Percentiles rank a stretch among this genome's conserved stretches.
Evolutionary conservation across 2,888 invertebrate genomes (phyloP).

Genomic region (Oxyteleia sp.): DNA sequence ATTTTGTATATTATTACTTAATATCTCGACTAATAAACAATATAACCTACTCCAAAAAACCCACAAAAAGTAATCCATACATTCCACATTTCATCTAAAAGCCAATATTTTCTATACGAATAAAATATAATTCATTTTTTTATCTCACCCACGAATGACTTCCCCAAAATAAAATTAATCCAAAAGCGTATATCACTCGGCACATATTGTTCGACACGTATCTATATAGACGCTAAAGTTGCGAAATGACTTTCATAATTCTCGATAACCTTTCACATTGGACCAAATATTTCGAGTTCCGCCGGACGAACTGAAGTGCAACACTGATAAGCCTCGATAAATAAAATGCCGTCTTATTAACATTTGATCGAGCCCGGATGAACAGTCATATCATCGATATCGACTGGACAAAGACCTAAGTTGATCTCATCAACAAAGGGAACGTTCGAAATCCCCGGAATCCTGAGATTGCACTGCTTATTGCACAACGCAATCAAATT

Average conservation of each 20-base stretch:
- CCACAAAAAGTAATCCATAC: no score
- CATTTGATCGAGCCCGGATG: conserved; percentile 48
- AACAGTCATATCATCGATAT: conserved; percentile 62
- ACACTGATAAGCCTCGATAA: conserved; percentile 1
- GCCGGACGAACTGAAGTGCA: not conserved
- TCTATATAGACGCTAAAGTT: not conserved
- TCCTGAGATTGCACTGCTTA: conserved; percentile 72
- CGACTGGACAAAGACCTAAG: conserved; percentile 62
- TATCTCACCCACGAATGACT: not conserved
- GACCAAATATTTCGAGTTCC: not conserved
- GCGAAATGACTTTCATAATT: not conserved
- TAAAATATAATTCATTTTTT: not conserved
- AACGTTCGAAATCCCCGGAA: conserved; percentile 73
- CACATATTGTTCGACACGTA: not conserved
- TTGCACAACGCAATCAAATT: conserved; percentile 74
- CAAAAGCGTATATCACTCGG: not conserved
- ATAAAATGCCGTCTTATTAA: conserved; percentile 53
- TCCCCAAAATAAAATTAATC: not conserved
- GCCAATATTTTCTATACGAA: not conserved
- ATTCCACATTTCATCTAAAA: not conserved
- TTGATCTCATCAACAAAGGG: conserved; percentile 72
- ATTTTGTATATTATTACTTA: no score
- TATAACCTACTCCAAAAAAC: no score
- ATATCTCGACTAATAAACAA: no score
- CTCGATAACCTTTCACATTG: conserved; percentile 1